Evolutionary conservation across 2,113 vertebrate species (phyloP).

Genomic region (Climacteris rufus): DNA sequence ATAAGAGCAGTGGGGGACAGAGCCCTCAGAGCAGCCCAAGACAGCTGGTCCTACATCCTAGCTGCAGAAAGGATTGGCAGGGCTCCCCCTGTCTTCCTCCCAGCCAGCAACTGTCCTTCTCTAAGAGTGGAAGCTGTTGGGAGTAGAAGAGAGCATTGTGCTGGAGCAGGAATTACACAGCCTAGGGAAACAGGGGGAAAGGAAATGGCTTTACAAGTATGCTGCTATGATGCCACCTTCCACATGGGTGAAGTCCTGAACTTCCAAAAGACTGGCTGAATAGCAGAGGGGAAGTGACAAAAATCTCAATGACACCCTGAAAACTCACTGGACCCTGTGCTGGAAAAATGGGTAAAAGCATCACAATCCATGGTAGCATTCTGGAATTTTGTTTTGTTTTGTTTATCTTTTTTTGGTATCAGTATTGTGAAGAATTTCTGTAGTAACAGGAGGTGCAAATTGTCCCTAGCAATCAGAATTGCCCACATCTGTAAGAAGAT

Average conservation of each 20-base stretch:
- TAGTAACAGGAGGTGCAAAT: neutral
- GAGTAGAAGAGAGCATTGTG: neutral
- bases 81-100: neutral
- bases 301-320: neutral
- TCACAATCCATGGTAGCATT: neutral
- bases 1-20: neutral
- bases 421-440: neutral
- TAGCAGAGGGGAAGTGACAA: neutral
- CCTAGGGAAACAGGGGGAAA: neutral
- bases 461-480: neutral
- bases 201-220: neutral
- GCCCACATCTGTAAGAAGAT: too few species aligned
- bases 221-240: neutral
- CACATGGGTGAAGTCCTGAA: neutral
- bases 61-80: neutral
- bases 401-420: neutral
- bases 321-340: neutral
- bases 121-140: neutral
- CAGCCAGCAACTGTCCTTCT: neutral
- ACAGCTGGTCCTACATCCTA: neutral
- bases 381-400: neutral
- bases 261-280: neutral
- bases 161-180: neutral
- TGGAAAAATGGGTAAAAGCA: neutral
- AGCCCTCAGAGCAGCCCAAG: neutral